Percentiles rank a stretch among this genome's conserved stretches.
Conservation (phyloP, 1,140 invertebrate genomes). For the Atta colombica region DNA sequence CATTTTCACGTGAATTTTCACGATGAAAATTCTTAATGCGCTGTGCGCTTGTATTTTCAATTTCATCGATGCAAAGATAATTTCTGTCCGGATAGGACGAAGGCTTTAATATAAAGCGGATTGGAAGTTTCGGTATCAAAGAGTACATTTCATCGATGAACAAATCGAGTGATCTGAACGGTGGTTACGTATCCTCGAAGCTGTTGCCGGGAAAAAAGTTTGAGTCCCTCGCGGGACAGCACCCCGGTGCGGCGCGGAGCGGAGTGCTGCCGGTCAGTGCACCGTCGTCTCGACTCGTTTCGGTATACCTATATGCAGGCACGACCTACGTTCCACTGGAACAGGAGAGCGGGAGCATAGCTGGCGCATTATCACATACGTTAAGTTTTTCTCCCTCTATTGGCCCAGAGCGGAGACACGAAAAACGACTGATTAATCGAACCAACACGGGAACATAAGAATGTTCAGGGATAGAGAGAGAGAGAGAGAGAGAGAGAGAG, state of each 20-base stretch:
- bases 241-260: slow-evolving; percentile 59
- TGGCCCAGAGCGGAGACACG: slow-evolving; percentile 73
- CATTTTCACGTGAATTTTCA: neutral
- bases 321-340: slow-evolving; percentile 53
- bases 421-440: slow-evolving; percentile 79
- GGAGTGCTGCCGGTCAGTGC: slow-evolving; percentile 49
- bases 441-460: slow-evolving; percentile 75
- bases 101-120: neutral
- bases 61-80: neutral
- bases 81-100: neutral
- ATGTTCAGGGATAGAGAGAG: slow-evolving; percentile 42
- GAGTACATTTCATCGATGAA: slow-evolving; percentile 14
- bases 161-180: slow-evolving; percentile 56
- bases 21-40: neutral
- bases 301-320: slow-evolving; percentile 63
- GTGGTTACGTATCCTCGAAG: slow-evolving; percentile 72
- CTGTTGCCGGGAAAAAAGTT: slow-evolving; percentile 70
- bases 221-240: slow-evolving; percentile 72
- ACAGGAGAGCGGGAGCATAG: slow-evolving; percentile 63
- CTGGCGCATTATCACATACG: slow-evolving; percentile 79
- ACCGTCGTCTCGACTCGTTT: slow-evolving; percentile 50
- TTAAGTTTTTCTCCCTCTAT: slow-evolving; percentile 77
- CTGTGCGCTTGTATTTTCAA: neutral
- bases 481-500: neutral
- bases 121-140: slow-evolving; percentile 18